Percentiles rank a stretch among this genome's conserved stretches.
phyloP scores from a whole-genome alignment of 2,888 invertebrate species.

The Smittia aterrima region DNA sequence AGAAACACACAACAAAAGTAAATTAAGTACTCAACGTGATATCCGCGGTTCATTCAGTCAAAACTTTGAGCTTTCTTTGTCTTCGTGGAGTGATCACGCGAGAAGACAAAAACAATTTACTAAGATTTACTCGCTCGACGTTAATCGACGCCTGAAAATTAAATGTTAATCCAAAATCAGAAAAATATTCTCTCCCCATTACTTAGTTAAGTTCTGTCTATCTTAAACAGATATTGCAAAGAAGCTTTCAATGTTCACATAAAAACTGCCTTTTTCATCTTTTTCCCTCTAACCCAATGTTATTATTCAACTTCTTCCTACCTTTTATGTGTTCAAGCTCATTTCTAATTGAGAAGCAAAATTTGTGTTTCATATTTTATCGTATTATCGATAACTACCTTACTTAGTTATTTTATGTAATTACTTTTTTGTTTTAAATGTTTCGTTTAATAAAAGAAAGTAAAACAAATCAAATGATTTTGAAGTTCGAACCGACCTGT shows the following conservation, averaged over 20 bases:
- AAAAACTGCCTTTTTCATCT: neutral
- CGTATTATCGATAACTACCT: conserved; percentile 2
- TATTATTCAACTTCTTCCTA: neutral
- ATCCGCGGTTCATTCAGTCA: conserved; percentile 7
- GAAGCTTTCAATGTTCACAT: conserved; percentile 3
- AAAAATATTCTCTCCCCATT: neutral
- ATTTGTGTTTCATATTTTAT: neutral
- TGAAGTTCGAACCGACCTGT: neutral
- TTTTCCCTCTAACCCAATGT: neutral
- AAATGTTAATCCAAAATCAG: neutral
- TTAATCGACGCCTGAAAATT: neutral
- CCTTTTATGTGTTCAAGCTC: conserved; percentile 14
- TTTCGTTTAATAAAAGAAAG: neutral
- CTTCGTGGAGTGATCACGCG: neutral
- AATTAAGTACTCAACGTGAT: conserved; percentile 23
- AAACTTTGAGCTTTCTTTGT: neutral
- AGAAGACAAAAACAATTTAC: neutral
- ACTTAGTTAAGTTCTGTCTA: neutral
- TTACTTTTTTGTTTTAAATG: neutral
- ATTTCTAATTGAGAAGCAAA: too few species aligned
- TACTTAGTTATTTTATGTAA: neutral
- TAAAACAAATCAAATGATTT: neutral
- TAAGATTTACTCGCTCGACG: neutral
- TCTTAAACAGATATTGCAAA: neutral
- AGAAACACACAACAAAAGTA: neutral